These are phyloP conservation scores for Sycon ciliatum DNA, from an alignment of 37 sponge, comb jelly and placozoan species.

Conservation along the genomic window DNA sequence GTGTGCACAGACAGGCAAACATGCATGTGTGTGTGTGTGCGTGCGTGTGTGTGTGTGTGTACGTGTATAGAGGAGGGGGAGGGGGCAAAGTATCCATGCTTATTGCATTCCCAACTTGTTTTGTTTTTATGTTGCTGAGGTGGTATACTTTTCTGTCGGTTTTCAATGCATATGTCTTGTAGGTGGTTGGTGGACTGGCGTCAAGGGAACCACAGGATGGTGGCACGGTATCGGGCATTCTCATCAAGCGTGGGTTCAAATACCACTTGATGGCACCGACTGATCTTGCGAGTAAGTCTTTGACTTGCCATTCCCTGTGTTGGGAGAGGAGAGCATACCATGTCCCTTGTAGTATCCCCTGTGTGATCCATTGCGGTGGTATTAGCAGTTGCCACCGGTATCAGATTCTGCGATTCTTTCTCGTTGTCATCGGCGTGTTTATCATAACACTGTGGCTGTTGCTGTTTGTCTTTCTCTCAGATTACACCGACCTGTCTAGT, in stretches of 20 bases:
- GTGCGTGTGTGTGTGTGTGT: too few species aligned
- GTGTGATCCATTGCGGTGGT: neutral
- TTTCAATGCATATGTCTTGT: neutral
- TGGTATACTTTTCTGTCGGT: neutral
- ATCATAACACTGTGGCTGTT: neutral
- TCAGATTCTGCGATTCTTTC: neutral
- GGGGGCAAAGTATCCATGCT: too few species aligned
- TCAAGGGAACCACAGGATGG: slow-evolving; percentile 46
- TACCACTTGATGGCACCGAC: slow-evolving; percentile 85
- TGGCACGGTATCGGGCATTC: slow-evolving; percentile 69
- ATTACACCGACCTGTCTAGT: slow-evolving; percentile 73
- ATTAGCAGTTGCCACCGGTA: neutral
- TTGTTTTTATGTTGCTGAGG: neutral
- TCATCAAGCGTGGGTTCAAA: slow-evolving; percentile 89
- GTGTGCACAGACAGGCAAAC: too few species aligned
- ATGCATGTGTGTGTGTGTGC: too few species aligned
- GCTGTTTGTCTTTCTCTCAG: slow-evolving; percentile 21
- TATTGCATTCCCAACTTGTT: neutral
- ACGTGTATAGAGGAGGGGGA: too few species aligned
- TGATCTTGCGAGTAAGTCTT: slow-evolving; percentile 59
- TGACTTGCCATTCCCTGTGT: slow-evolving; percentile 12
- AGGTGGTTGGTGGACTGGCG: slow-evolving; percentile 85
- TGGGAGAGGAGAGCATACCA: too few species aligned
- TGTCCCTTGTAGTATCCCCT: neutral
- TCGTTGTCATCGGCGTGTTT: neutral